Percentiles rank a stretch among this genome's conserved stretches.
These are phyloP conservation scores for Aspidiotus rigidus DNA, from an alignment of 2,888 invertebrate genomes.

Conservation along the genomic window DNA sequence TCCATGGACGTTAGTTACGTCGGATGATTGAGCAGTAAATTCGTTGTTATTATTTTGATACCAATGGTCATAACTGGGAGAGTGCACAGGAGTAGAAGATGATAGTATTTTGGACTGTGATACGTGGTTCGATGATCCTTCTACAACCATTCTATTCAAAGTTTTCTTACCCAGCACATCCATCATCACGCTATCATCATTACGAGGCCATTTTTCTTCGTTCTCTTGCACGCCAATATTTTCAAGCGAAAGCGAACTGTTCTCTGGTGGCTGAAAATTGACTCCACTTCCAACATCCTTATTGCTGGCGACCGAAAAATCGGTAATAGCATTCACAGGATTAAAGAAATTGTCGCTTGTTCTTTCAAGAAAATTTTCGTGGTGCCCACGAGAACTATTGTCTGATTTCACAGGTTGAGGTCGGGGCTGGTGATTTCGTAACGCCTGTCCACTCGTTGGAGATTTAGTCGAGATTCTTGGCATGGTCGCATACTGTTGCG, in stretches of 20 bases:
- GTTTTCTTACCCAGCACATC: not conserved
- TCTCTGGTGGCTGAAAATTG: not conserved
- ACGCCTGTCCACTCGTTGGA: not conserved
- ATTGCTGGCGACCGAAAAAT: not conserved
- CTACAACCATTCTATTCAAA: slow-evolving; percentile 7
- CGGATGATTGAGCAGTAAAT: not conserved
- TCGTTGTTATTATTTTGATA: not conserved
- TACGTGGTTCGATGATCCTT: slow-evolving; percentile 11
- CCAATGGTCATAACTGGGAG: slow-evolving; percentile 14
- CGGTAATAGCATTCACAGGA: not conserved
- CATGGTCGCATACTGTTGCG: too few relatives aligned
- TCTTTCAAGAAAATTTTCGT: too few relatives aligned
- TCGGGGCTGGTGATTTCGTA: not conserved
- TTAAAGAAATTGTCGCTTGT: not conserved
- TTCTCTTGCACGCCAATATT: not conserved
- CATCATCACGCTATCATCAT: not conserved
- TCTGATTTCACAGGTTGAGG: not conserved
- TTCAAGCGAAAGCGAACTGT: not conserved
- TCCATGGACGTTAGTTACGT: not conserved
- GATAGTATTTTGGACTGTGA: not conserved
- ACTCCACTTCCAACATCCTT: not conserved
- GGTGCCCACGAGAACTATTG: not conserved
- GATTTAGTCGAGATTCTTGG: not conserved
- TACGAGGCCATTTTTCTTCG: not conserved
- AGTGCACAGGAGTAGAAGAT: slow-evolving; percentile 8